Percentiles rank a stretch among this genome's conserved stretches.
Conservation (phyloP, 2,888 invertebrate genomes). For the Cephus spinipes region DNA sequence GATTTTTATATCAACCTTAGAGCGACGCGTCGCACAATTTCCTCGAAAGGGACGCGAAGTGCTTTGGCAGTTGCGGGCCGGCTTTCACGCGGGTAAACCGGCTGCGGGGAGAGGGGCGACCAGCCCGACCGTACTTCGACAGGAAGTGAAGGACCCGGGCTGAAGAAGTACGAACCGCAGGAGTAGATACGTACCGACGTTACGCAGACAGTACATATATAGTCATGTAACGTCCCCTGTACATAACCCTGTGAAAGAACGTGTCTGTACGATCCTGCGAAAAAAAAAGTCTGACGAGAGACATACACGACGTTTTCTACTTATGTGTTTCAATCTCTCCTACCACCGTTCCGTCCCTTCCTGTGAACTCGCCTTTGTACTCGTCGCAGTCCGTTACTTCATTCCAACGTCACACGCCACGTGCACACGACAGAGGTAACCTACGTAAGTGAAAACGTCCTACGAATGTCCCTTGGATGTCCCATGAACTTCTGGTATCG, state of each 20-base stretch:
- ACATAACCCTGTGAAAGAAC: background rate
- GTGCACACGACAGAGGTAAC: background rate
- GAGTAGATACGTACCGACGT: background rate
- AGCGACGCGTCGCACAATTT: slow-evolving; percentile 33
- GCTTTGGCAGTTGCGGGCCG: slow-evolving; percentile 36
- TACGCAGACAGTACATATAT: background rate
- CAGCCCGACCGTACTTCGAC: background rate
- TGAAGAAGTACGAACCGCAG: background rate
- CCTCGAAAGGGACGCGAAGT: slow-evolving; percentile 38
- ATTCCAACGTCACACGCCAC: background rate
- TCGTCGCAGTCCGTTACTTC: background rate
- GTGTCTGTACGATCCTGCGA: background rate
- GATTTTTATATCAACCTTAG: slow-evolving; percentile 30
- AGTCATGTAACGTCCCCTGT: background rate
- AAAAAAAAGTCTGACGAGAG: background rate
- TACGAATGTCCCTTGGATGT: background rate
- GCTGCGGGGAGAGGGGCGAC: slow-evolving; percentile 32
- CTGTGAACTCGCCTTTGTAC: background rate
- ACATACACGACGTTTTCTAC: background rate
- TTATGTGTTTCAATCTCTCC: background rate
- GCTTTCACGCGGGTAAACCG: slow-evolving; percentile 41
- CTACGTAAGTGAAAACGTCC: background rate
- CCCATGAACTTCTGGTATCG: background rate
- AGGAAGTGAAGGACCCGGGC: background rate
- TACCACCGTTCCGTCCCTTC: background rate